Conservation (phyloP, 1,140 invertebrate genomes). For the Philotrypesis tridentata region DNA sequence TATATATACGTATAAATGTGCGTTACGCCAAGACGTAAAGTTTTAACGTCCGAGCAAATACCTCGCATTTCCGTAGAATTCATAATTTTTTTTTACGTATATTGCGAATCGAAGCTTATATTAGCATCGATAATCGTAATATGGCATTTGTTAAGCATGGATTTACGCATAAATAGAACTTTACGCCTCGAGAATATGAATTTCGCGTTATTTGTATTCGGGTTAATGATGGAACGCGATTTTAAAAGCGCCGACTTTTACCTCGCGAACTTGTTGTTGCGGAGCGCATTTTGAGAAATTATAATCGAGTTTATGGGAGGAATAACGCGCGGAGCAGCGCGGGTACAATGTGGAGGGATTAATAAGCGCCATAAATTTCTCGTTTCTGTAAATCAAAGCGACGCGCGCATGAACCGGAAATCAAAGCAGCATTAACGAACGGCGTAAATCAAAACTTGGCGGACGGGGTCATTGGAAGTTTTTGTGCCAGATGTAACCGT, state of each 20-base stretch:
- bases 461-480: background rate
- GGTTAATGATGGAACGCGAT: background rate
- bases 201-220: background rate
- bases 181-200: background rate
- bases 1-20: too few relatives aligned
- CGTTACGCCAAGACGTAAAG: too few relatives aligned
- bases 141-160: too few relatives aligned
- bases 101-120: too few relatives aligned
- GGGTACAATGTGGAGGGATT: too few relatives aligned
- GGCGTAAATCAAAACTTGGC: background rate
- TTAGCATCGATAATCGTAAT: too few relatives aligned
- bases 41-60: too few relatives aligned
- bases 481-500: too few relatives aligned
- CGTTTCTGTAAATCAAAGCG: background rate
- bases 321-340: background rate
- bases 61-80: too few relatives aligned
- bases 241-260: background rate
- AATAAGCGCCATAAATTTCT: background rate
- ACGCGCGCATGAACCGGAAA: background rate
- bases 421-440: conserved; percentile 8
- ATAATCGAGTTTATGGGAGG: background rate
- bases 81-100: too few relatives aligned
- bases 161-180: too few relatives aligned
- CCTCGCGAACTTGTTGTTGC: background rate
- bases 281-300: background rate